These are phyloP conservation scores for Drosophila mayaguana DNA, from an alignment of 2,888 invertebrate genomes.

Conservation along the genomic window DNA sequence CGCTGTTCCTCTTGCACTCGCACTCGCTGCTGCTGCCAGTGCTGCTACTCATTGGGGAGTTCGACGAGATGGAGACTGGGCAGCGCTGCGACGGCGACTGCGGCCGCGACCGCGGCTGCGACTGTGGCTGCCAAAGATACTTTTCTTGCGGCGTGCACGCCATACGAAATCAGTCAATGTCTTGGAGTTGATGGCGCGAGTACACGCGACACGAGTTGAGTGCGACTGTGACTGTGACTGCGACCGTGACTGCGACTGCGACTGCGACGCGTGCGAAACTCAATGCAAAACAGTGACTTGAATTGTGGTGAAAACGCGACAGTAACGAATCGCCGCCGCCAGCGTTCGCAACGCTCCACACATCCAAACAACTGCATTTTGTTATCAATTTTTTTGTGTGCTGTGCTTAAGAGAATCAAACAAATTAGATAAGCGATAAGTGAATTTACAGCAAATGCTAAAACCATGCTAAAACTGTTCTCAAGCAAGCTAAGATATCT, in stretches of 20 bases:
- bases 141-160: constrained; percentile 81
- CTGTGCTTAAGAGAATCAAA: constrained; percentile 15
- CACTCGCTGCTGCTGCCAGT: constrained; percentile 34
- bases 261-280: constrained; percentile 46
- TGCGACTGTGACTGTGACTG: constrained; percentile 66
- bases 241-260: constrained; percentile 35
- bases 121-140: constrained; percentile 59
- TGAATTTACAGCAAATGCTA: constrained; percentile 14
- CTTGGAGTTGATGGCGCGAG: constrained; percentile 83
- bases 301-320: constrained; percentile 41
- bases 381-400: constrained; percentile 46
- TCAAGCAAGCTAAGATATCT: constrained; percentile 8
- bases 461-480: constrained; percentile 28
- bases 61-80: constrained; percentile 53
- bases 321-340: constrained; percentile 23
- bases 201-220: constrained; percentile 78
- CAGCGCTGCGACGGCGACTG: constrained; percentile 37
- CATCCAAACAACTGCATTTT: constrained; percentile 41
- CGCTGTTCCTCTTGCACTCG: constrained; percentile 52
- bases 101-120: constrained; percentile 39
- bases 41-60: constrained; percentile 26
- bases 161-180: constrained; percentile 82
- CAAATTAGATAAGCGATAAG: constrained; percentile 14
- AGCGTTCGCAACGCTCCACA: constrained; percentile 16
- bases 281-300: constrained; percentile 39